Conservation (phyloP, 1,140 invertebrate species). For the Conus betulinus region DNA sequence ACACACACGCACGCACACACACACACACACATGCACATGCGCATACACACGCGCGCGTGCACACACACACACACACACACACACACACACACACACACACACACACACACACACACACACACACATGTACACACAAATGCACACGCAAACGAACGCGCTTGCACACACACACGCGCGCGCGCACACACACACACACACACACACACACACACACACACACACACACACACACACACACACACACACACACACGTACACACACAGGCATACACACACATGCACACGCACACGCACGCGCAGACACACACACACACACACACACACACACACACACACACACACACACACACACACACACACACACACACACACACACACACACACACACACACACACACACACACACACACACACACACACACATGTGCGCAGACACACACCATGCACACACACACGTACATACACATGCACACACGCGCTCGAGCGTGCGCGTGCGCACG, state of each 20-base stretch:
- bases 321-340: not conserved
- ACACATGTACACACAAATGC: not conserved
- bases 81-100: not conserved
- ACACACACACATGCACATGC: not conserved
- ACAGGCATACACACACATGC: not conserved
- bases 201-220: conserved; percentile 13
- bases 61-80: not conserved
- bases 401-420: no score
- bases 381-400: not conserved
- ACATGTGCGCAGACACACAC: no score
- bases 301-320: not conserved
- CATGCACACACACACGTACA: not conserved
- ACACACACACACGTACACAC: not conserved
- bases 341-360: not conserved
- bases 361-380: conserved; percentile 6
- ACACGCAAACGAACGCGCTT: no score
- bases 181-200: not conserved
- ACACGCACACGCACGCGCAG: not conserved
- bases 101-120: not conserved
- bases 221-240: conserved; percentile 3
- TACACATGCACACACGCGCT: not conserved
- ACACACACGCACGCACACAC: not conserved
- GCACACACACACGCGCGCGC: not conserved
- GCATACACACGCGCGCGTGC: not conserved
- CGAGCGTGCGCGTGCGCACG: not conserved